These are phyloP conservation scores for Dendropsophus ebraccatus DNA, from an alignment of 2,113 vertebrate species.

Conservation along the genomic window DNA sequence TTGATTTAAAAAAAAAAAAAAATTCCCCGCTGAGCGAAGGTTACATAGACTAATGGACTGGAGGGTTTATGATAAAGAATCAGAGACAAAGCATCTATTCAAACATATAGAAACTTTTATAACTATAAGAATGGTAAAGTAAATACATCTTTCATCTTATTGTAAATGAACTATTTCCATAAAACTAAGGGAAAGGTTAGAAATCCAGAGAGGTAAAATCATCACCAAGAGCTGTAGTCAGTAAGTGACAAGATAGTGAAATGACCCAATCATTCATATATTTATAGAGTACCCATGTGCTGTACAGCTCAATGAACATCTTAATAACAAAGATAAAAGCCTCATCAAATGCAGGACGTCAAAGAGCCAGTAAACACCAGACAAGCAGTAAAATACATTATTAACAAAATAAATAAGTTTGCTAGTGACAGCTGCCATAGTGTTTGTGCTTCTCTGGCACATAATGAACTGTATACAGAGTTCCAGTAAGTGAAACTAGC, in stretches of 20 bases:
- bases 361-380: constrained; percentile 42
- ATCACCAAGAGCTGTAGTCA: not conserved
- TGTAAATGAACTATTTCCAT: not conserved
- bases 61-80: not conserved
- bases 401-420: constrained; percentile 59
- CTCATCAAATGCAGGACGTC: constrained; percentile 52
- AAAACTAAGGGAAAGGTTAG: not conserved
- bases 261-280: constrained; percentile 51
- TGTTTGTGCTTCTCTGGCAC: constrained; percentile 28
- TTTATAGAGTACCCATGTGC: constrained; percentile 53
- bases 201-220: not conserved
- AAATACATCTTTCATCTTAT: not conserved
- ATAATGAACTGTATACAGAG: constrained; percentile 25
- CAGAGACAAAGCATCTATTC: not conserved
- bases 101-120: not conserved
- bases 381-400: constrained; percentile 54
- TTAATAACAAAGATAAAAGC: constrained; percentile 57
- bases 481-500: not conserved
- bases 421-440: constrained; percentile 46
- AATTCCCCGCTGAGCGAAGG: not conserved
- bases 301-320: constrained; percentile 56
- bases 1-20: not conserved
- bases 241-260: constrained; percentile 43
- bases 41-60: not conserved
- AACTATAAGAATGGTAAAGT: not conserved